phyloP scores from a whole-genome alignment of 2,888 invertebrate species.

The Girardia tigrina region DNA sequence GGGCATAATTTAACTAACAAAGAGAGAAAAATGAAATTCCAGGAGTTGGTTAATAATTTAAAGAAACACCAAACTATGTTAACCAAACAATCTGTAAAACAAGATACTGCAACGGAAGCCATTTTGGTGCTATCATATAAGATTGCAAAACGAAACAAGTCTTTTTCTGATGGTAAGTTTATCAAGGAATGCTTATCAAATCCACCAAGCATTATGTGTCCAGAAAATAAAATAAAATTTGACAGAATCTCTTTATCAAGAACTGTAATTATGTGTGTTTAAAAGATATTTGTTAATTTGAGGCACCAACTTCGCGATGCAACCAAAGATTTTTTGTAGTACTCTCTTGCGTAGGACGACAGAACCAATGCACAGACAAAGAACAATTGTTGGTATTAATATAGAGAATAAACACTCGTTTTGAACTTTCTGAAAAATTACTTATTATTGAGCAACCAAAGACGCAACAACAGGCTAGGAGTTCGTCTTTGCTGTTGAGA shows the following conservation, averaged over 20 bases:
- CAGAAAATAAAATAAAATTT: neutral
- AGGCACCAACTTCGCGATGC: conserved; percentile 16
- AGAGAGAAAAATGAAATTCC: conserved; percentile 9
- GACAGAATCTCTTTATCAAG: too few relatives aligned
- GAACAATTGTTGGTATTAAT: conserved; percentile 23
- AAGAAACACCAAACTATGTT: neutral
- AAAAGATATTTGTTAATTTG: neutral
- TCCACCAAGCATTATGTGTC: neutral
- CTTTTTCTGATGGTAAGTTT: conserved; percentile 2
- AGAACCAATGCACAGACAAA: neutral
- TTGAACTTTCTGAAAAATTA: neutral
- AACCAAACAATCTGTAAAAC: conserved; percentile 11
- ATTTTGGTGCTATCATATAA: neutral
- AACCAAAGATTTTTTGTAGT: neutral
- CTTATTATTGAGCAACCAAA: too few relatives aligned
- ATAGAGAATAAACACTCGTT: neutral
- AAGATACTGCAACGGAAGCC: neutral
- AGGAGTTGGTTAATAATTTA: neutral
- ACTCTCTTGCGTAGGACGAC: neutral
- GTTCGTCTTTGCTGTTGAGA: conserved; percentile 14
- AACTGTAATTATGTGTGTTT: neutral
- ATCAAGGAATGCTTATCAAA: too few relatives aligned
- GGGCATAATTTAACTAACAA: neutral
- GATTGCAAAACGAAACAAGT: conserved; percentile 1
- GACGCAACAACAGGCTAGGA: neutral